A percentile compares a stretch with the other conserved stretches of the same genome.
Conservation (phyloP, 1,140 invertebrate species). For the Nymphalis io region DNA sequence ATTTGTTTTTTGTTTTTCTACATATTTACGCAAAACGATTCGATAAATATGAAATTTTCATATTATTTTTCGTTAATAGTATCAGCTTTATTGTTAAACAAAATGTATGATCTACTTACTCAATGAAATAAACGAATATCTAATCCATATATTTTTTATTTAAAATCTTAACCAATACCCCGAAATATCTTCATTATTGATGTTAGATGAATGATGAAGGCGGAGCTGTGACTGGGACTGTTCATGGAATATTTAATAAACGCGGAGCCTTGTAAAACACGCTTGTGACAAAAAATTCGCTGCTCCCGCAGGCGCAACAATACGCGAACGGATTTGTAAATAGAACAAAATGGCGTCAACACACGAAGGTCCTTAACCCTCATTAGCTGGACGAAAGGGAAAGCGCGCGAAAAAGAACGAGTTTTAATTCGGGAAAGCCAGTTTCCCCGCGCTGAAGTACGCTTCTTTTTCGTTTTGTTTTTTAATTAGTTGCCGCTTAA, state of each 20-base stretch:
- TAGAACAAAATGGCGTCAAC: conserved; percentile 60
- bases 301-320: conserved; percentile 25
- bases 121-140: no score
- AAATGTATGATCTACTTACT: no score
- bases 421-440: conserved; percentile 73
- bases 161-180: no score
- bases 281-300: not conserved
- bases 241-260: not conserved
- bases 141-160: no score
- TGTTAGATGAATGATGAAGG: no score
- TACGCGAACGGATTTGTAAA: conserved; percentile 48
- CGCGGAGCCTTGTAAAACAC: not conserved
- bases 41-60: no score
- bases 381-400: conserved; percentile 74
- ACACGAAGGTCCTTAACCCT: conserved; percentile 68
- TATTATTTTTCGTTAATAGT: no score
- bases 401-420: conserved; percentile 70
- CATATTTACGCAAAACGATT: no score
- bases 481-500: conserved; percentile 77
- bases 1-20: no score
- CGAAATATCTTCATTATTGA: no score
- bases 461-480: conserved; percentile 68
- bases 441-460: conserved; percentile 60
- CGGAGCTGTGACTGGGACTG: no score
- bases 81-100: no score